Percentiles rank a stretch among this genome's conserved stretches.
Evolutionary conservation across 2,113 vertebrate species (phyloP).

Genomic region (Psittacula cyanocephala): DNA sequence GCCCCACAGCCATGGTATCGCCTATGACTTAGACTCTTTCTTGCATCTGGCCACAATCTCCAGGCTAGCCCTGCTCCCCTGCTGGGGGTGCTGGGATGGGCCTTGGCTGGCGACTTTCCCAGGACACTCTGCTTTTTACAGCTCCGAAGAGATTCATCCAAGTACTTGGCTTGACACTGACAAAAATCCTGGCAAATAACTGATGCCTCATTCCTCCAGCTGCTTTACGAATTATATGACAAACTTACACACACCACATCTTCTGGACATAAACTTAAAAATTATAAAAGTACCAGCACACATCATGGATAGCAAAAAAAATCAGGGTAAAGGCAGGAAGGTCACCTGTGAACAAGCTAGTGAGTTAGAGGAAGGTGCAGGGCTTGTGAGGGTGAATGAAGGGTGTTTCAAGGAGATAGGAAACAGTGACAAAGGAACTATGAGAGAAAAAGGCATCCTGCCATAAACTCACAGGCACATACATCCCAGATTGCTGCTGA

Average conservation of each 20-base stretch:
- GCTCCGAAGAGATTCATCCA: not conserved
- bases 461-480: not conserved
- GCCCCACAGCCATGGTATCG: not conserved
- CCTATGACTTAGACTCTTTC: not conserved
- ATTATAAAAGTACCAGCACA: not conserved
- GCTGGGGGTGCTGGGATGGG: not conserved
- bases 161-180: not conserved
- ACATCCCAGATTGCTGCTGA: not conserved
- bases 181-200: not conserved
- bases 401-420: not conserved
- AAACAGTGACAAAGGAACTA: not conserved
- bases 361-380: not conserved
- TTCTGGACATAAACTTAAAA: not conserved
- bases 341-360: not conserved
- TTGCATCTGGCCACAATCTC: not conserved
- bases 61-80: not conserved
- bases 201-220: not conserved
- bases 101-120: not conserved
- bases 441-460: not conserved
- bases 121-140: not conserved
- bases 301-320: not conserved
- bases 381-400: not conserved
- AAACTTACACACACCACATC: not conserved
- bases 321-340: not conserved
- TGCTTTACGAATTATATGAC: not conserved